phyloP scores from a whole-genome alignment of 1,140 invertebrate genomes.

The Heliconius himera region DNA sequence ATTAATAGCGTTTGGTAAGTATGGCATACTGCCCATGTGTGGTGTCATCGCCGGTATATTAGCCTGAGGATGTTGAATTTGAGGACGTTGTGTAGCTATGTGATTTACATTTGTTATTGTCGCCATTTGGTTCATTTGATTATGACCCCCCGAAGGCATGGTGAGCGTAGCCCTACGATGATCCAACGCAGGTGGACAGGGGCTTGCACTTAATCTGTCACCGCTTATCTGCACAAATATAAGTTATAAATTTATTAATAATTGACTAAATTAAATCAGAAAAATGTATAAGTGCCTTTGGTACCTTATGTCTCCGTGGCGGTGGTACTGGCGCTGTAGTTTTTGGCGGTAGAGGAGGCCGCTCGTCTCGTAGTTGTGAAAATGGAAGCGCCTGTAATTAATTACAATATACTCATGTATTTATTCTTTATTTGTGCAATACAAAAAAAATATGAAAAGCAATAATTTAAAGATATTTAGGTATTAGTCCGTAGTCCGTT shows the following conservation, averaged over 20 bases:
- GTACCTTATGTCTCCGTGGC: constrained; percentile 89
- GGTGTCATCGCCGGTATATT: constrained; percentile 43
- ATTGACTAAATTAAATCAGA: not conserved
- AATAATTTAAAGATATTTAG: not conserved
- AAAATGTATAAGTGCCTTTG: not conserved
- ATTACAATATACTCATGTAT: not conserved
- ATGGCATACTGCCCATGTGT: constrained; percentile 68
- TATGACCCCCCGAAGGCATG: constrained; percentile 19
- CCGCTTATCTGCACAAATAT: constrained; percentile 56
- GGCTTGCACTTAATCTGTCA: constrained; percentile 64
- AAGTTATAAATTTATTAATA: constrained; percentile 14
- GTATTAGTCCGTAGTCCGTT: not conserved
- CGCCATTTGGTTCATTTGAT: constrained; percentile 24
- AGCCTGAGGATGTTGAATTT: constrained; percentile 53
- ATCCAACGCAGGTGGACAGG: constrained; percentile 55
- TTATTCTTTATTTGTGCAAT: not conserved
- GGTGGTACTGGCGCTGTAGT: constrained; percentile 91
- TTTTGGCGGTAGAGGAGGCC: constrained; percentile 92
- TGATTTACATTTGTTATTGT: constrained; percentile 49
- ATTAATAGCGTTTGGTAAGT: constrained; percentile 55
- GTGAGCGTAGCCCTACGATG: constrained; percentile 58
- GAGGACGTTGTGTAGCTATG: constrained; percentile 46
- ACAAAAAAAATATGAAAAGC: not conserved
- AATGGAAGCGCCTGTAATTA: constrained; percentile 57
- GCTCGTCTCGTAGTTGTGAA: constrained; percentile 67